Base-by-base conservation (phyloP, 37 sponge, comb jelly and placozoan species). In the Cladorhizidae sp. region DNA sequence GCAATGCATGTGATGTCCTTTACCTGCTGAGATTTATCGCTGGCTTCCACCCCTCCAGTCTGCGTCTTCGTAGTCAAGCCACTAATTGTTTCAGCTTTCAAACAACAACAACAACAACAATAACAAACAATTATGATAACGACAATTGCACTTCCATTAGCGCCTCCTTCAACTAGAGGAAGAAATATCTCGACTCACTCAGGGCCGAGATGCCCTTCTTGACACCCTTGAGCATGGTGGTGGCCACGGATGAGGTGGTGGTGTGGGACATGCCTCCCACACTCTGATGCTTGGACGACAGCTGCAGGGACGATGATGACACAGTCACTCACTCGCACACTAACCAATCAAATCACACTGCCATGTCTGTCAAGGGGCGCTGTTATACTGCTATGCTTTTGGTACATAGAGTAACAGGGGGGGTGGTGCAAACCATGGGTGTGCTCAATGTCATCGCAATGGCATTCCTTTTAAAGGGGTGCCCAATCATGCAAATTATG, bases 171-270 rank as follows among this genome's bases (percentile, higher is more conserved):
- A 17, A 52, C 51, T 51, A n/a, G 25, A 61, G 40, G 37, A 28
- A 62, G 68, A 1, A 12, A 26, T 23, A 45, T 43, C 2, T 28
- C 14, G 5, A 69, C 84, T 79, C 69, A 85, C 87, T 74, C 37
- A 90, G 78, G 29, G 82, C 94, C 29, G 84, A 74, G 55, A 84
- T 70, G 61, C 90, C 88, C 67, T 81, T 87, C 85, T 87, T 86
- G 39, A 86, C 90, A 22, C 84, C 86, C 57, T 86, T 84, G 52
- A 92, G 73, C 22, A 92, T 82, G 6, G 93, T 95, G 61, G 93
- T 77, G 17, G 91, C 84, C 41, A 88, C 79, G 29, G 97, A 89
- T 25, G 84, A 85, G 20, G 74, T 57, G 0, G 80, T 57, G 6
- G 67, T 64, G 22, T 64, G 65, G 29, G 79, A 89, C 85, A 90